Percentiles rank a stretch among this genome's conserved stretches.
Conservation (phyloP, 1,140 invertebrate genomes). For the Bombyx mandarina region DNA sequence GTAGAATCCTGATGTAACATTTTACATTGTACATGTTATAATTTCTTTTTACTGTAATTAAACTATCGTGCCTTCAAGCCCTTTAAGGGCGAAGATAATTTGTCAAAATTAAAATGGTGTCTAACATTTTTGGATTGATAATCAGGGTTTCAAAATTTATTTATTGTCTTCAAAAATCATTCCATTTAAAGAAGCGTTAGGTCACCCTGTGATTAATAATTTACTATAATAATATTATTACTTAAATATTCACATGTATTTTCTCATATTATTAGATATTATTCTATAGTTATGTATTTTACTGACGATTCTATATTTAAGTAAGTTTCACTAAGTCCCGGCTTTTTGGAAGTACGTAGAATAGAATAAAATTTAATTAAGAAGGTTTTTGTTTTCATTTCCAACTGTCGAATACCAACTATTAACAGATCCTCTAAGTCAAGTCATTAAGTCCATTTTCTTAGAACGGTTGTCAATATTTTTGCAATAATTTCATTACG, state of each 20-base stretch:
- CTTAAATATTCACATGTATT: conserved; percentile 12
- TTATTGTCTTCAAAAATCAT: conserved; percentile 33
- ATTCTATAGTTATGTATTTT: conserved; percentile 36
- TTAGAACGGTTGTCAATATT: too few relatives aligned
- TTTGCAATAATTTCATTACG: too few relatives aligned
- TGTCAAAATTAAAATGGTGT: conserved; percentile 31
- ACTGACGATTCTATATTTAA: conserved; percentile 31
- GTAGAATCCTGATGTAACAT: conserved; percentile 23
- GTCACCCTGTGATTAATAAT: conserved; percentile 59
- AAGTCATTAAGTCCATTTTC: too few relatives aligned
- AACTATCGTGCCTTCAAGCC: conserved; percentile 52
- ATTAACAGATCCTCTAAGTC: too few relatives aligned
- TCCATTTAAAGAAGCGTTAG: conserved; percentile 46
- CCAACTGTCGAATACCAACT: too few relatives aligned
- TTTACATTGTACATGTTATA: conserved; percentile 32
- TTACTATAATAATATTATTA: conserved; percentile 31
- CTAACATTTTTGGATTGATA: conserved; percentile 26
- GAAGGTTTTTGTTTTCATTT: conserved; percentile 1
- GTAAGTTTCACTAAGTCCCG: conserved; percentile 46
- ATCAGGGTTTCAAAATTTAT: conserved; percentile 16
- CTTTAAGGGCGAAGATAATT: conserved; percentile 31
- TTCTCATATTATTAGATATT: conserved; percentile 33
- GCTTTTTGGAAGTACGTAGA: conserved; percentile 61
- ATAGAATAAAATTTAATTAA: conserved; percentile 39
- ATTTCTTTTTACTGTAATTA: conserved; percentile 23